Percentiles rank a stretch among this genome's conserved stretches.
Evolutionary conservation across 2,888 invertebrate species (phyloP).

Genomic region (Tachystola acroxantha): DNA sequence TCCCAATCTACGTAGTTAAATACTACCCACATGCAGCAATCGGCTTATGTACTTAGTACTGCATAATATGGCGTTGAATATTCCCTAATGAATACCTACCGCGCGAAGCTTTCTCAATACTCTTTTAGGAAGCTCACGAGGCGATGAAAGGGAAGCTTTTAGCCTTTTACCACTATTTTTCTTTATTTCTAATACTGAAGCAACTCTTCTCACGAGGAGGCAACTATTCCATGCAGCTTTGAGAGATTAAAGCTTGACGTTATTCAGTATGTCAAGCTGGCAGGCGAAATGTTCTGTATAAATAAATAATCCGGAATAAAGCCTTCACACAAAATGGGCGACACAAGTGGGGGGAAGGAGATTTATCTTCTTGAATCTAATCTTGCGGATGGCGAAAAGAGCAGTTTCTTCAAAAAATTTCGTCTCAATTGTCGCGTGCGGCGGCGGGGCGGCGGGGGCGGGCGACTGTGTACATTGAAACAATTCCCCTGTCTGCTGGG

Average conservation of each 20-base stretch:
- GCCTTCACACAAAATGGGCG: slow-evolving; percentile 63
- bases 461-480: slow-evolving; percentile 36
- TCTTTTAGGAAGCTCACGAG: slow-evolving; percentile 19
- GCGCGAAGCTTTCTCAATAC: slow-evolving; percentile 18
- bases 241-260: slow-evolving; percentile 48
- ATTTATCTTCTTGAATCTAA: slow-evolving; percentile 74
- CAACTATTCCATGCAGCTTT: slow-evolving; percentile 12
- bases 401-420: slow-evolving; percentile 53
- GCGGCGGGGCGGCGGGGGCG: slow-evolving; percentile 6
- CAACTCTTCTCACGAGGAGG: neutral
- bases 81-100: neutral
- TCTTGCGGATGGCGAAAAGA: slow-evolving; percentile 70
- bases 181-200: slow-evolving; percentile 19
- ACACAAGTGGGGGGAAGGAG: slow-evolving; percentile 57
- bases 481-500: slow-evolving; percentile 45
- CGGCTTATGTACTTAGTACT: neutral
- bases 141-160: slow-evolving; percentile 15
- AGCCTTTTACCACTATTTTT: slow-evolving; percentile 15
- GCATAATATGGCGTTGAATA: neutral
- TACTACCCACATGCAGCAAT: neutral
- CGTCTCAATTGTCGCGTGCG: slow-evolving; percentile 47
- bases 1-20: neutral
- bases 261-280: slow-evolving; percentile 54
- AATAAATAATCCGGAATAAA: slow-evolving; percentile 70
- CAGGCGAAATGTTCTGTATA: slow-evolving; percentile 61